Base-by-base conservation (phyloP, 1,140 invertebrate genomes). In the Cardiocondyla obscurior region DNA sequence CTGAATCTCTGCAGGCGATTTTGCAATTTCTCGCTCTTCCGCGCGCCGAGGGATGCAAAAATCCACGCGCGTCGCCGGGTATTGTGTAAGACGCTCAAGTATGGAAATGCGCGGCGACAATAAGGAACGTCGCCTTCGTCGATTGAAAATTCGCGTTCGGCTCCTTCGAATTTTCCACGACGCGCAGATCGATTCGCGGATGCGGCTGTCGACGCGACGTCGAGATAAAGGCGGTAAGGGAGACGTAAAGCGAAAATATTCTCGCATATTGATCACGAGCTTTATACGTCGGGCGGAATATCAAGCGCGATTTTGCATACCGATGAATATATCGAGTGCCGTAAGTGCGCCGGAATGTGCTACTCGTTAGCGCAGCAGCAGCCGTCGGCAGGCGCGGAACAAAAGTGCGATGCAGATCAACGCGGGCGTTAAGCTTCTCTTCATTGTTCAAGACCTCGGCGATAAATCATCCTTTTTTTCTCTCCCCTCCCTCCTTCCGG, bases 161-260 rank as follows among this genome's bases (percentile, higher is more conserved):
- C 62, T 76, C 72, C 51, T n/a, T 79, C 62, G 62, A 79, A 79
- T 79, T 53, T 79, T 79, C 46, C 46, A 36, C 25, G 44, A 0
- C 22, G 51, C 51, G 16, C 49, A 6, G 58, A 67, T 79, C 74
- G 74, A 79, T 79, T 77, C 62, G 74, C 33, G 16, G 30, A 53
- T 58, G 53, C 70, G 25, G 53, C 33, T 77, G 49, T 62, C 46
- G 14, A 46, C 33, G 44, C 46, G 16, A 46, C 39, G 33, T 53
- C 74, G 74, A 79, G 33, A 79, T 79, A 69, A 79, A 77, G 74
- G 60, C 74, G 44, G 74, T 51, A 77, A 74, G 60, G 72, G 72
- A 76, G 72, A 76, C 19, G 72, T 76, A 76, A 79, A 79, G 30
- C 60, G 62, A 67, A 79, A 79, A 67, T 79, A 67, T 53, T 69